These are phyloP conservation scores for Carpatolechia fugitivella DNA, from an alignment of 2,888 invertebrate genomes.

Conservation along the genomic window DNA sequence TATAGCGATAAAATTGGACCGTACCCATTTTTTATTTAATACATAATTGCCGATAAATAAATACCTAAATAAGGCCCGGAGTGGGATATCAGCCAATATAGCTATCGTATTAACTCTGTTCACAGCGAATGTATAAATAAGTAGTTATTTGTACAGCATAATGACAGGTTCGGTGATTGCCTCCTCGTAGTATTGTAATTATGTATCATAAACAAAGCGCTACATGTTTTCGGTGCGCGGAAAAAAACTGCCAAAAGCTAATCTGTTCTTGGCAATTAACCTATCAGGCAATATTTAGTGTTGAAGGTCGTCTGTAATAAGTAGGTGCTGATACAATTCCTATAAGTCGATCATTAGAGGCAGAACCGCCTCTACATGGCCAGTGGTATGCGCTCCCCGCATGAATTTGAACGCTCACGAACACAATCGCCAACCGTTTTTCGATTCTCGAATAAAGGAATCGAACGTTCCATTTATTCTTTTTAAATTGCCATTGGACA, in stretches of 20 bases:
- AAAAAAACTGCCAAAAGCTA: slow-evolving; percentile 73
- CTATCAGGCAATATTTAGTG: slow-evolving; percentile 69
- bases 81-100: slow-evolving; percentile 42
- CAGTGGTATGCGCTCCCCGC: slow-evolving; percentile 27
- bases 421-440: slow-evolving; percentile 27
- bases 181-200: slow-evolving; percentile 68
- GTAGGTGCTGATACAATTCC: slow-evolving; percentile 52
- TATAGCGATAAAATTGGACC: slow-evolving; percentile 47
- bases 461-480: slow-evolving; percentile 38
- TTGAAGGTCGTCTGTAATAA: slow-evolving; percentile 64
- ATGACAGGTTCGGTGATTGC: slow-evolving; percentile 73
- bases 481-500: slow-evolving; percentile 52
- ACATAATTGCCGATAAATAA: slow-evolving; percentile 60
- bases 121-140: slow-evolving; percentile 60
- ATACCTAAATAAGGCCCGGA: slow-evolving; percentile 41
- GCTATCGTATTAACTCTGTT: slow-evolving; percentile 55
- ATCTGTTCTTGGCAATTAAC: slow-evolving; percentile 74
- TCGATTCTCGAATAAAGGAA: slow-evolving; percentile 36
- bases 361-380: neutral
- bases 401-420: slow-evolving; percentile 27
- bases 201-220: slow-evolving; percentile 73
- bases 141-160: slow-evolving; percentile 74
- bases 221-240: slow-evolving; percentile 44
- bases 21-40: slow-evolving; percentile 42
- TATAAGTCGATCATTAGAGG: slow-evolving; percentile 27